Base-by-base conservation (phyloP, 1,140 invertebrate species). In the Chironomus tepperi region DNA sequence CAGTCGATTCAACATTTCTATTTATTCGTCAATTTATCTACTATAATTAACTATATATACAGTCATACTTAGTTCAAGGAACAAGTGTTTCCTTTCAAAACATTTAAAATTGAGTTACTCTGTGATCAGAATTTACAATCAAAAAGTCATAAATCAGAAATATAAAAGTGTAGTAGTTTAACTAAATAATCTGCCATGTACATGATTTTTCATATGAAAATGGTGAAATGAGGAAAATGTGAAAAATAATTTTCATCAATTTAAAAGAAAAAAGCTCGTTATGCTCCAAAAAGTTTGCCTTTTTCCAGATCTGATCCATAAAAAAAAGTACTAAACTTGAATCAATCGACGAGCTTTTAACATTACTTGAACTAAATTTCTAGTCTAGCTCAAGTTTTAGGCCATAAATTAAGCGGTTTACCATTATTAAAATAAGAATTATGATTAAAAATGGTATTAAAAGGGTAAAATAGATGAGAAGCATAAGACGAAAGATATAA, bases 241-340 rank as follows among this genome's bases (percentile, higher is more conserved):
- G 15, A 57, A 57, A 47, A 47, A 47, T 10, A 10, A 57, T 5
- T n/a, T 57, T 12, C 12, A 57, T 57, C 5, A 8, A 57, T 57
- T 57, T 57, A 15, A 57, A 57, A 57, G 12, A 57, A 5, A 57
- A 57, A 57, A 57, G 9, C 12, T 15, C 47, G 47, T 57, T 57
- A 57, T 15, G 47, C 47, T 57, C 47, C 47, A 57, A 12, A 47
- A 47, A 10, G 8, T 3, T 3, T 3, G 2, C 2, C 1, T 47
- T 57, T 15, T 18, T 70, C 65, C 65, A 70, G 18, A 70, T 18
- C 65, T 21, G 18, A 70, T 70, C 65, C 65, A 70, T 70, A 12
- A n/a, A 57, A 57, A n/a, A n/a, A 57, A 57, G 12, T 57, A 57
- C 47, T n/a, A 57, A 57, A 57, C 12, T 57, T 57, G 47, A 12